Conservation (phyloP, 2,797 vertebrate genomes). For the Pteropus rufus region DNA sequence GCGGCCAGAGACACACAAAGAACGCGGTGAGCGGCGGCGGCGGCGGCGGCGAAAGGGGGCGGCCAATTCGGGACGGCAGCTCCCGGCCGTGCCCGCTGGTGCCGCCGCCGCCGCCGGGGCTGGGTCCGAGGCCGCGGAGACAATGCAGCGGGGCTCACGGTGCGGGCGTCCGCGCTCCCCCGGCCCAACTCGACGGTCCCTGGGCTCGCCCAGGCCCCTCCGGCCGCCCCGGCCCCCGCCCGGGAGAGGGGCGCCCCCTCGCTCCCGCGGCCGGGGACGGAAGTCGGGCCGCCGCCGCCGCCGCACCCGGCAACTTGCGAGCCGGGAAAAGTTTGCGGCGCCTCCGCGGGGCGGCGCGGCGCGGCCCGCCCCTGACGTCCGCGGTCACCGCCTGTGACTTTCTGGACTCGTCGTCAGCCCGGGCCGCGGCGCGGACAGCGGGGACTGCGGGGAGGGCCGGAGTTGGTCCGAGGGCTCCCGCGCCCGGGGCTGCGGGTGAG, state of each 20-base stretch:
- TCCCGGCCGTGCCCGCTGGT: neutral
- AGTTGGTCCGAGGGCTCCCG: neutral
- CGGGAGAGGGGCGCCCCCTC: neutral
- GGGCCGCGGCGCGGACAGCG: neutral
- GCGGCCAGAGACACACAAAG: constrained; percentile 77
- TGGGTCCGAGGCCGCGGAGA: constrained; percentile 40
- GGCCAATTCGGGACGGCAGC: neutral
- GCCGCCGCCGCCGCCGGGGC: neutral
- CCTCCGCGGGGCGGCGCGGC: constrained; percentile 28
- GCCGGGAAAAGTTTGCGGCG: constrained; percentile 69
- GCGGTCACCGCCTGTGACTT: constrained; percentile 11
- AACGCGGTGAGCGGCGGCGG: constrained; percentile 77
- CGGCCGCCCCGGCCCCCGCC: neutral
- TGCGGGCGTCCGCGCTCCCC: neutral
- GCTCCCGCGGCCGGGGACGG: neutral
- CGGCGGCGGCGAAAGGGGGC: constrained; percentile 50
- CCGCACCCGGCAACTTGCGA: constrained; percentile 29
- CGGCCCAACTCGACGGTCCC: neutral
- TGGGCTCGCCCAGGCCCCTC: neutral
- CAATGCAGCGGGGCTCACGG: constrained; percentile 26
- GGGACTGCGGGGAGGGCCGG: neutral
- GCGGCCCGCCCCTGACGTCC: neutral
- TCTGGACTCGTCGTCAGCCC: neutral
- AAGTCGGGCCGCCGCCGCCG: neutral
- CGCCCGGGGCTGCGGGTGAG: constrained; percentile 39